Evolutionary conservation across 2,113 vertebrate genomes (phyloP).

Genomic region (Lycaon pictus): DNA sequence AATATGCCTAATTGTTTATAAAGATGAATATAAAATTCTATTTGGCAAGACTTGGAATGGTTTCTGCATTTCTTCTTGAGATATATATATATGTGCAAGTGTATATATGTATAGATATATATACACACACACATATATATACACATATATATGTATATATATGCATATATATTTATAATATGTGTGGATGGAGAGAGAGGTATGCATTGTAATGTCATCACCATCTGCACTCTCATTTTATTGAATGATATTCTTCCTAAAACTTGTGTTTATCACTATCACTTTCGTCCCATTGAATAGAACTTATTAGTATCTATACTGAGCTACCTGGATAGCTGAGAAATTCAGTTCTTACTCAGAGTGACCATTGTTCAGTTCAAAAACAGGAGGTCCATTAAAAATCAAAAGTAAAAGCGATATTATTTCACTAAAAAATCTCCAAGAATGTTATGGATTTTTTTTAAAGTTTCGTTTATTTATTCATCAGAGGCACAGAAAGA

Average conservation of each 20-base stretch:
- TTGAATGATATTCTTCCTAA: conserved; percentile 41
- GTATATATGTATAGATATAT: background rate
- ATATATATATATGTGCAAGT: background rate
- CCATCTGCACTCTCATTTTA: conserved; percentile 51
- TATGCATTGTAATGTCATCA: conserved; percentile 54
- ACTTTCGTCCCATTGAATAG: background rate
- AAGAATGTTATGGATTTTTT: background rate
- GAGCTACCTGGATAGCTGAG: background rate
- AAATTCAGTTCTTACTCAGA: background rate
- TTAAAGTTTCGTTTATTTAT: too few species aligned
- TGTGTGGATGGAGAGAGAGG: conserved; percentile 31
- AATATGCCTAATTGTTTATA: conserved; percentile 68
- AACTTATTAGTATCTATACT: background rate
- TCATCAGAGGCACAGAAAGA: too few species aligned
- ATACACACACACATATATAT: background rate
- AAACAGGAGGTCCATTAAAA: background rate
- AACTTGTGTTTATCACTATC: background rate
- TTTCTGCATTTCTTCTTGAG: conserved; percentile 56
- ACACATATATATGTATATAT: background rate
- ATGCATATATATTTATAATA: conserved; percentile 9
- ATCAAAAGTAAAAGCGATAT: conserved; percentile 4
- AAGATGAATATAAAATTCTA: conserved; percentile 64
- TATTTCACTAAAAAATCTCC: background rate
- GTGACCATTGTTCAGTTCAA: background rate
- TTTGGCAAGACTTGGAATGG: conserved; percentile 58